phyloP scores from a whole-genome alignment of 2,888 invertebrate genomes.

The Sarcophaga caerulescens region DNA sequence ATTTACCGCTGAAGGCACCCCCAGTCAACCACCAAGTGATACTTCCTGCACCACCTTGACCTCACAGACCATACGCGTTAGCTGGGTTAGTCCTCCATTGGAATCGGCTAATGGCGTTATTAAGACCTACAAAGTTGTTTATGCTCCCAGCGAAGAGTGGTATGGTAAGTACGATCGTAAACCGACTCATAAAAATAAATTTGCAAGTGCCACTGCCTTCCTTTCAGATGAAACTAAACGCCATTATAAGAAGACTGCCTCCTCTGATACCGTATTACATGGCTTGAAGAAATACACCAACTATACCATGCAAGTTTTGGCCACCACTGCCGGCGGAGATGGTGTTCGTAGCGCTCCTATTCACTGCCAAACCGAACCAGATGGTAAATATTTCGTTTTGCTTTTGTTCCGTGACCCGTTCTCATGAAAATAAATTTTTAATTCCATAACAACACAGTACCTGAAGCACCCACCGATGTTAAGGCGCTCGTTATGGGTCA shows the following conservation, averaged over 20 bases:
- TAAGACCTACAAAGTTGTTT: constrained; percentile 97
- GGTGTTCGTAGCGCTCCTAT: constrained; percentile 90
- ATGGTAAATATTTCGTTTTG: constrained; percentile 84
- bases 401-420: neutral
- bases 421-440: neutral
- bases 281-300: constrained; percentile 97
- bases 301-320: constrained; percentile 97
- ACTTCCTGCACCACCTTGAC: constrained; percentile 96
- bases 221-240: constrained; percentile 91
- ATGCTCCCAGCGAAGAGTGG: constrained; percentile 95
- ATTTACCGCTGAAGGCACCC: constrained; percentile 96
- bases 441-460: constrained; percentile 85
- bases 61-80: constrained; percentile 95
- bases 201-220: constrained; percentile 41
- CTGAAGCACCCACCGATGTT: constrained; percentile 95
- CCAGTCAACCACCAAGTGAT: constrained; percentile 95
- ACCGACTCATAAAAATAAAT: neutral
- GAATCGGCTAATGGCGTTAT: constrained; percentile 96
- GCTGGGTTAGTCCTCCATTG: constrained; percentile 96
- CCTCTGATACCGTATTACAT: constrained; percentile 95
- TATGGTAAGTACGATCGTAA: constrained; percentile 86
- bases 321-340: constrained; percentile 97
- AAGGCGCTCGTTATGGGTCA: constrained; percentile 96
- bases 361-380: constrained; percentile 97
- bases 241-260: constrained; percentile 95